Conservation (phyloP, 2,113 vertebrate species). For the Perca schrenkii region DNA sequence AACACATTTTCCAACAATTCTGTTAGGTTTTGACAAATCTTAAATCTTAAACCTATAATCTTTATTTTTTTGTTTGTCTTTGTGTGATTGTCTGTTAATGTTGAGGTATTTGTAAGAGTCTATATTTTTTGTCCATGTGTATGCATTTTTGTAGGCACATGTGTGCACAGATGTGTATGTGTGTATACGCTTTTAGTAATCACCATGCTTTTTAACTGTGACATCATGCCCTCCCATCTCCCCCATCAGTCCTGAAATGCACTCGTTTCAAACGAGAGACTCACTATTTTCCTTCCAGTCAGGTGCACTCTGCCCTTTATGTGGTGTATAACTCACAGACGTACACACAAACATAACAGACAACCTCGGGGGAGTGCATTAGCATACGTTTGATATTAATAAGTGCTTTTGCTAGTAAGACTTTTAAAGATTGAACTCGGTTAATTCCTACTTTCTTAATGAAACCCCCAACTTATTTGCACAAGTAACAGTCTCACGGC, state of each 20-base stretch:
- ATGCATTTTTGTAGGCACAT: background rate
- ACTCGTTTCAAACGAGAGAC: conserved; percentile 20
- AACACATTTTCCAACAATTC: background rate
- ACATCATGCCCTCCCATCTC: conserved; percentile 4
- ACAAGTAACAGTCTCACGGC: background rate
- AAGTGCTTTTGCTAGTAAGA: conserved; percentile 22
- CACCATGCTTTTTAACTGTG: background rate
- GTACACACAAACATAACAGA: conserved; percentile 3
- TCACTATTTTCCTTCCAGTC: conserved; percentile 30
- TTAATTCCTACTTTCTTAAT: conserved; percentile 59
- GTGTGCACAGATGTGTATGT: background rate
- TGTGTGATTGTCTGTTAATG: background rate
- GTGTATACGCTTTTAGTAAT: background rate
- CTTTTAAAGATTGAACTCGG: conserved; percentile 28
- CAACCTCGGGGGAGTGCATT: conserved; percentile 10
- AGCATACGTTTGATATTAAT: conserved; percentile 25
- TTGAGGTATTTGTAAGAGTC: background rate
- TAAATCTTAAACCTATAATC: background rate
- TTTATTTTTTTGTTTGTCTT: background rate
- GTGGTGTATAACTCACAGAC: conserved; percentile 18
- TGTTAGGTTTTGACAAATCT: background rate
- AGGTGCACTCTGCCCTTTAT: conserved; percentile 43
- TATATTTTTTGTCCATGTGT: background rate
- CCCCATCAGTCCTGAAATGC: conserved; percentile 20
- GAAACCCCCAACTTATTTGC: conserved; percentile 45